phyloP scores from a whole-genome alignment of 2,113 vertebrate species.

The Elgaria multicarinata region DNA sequence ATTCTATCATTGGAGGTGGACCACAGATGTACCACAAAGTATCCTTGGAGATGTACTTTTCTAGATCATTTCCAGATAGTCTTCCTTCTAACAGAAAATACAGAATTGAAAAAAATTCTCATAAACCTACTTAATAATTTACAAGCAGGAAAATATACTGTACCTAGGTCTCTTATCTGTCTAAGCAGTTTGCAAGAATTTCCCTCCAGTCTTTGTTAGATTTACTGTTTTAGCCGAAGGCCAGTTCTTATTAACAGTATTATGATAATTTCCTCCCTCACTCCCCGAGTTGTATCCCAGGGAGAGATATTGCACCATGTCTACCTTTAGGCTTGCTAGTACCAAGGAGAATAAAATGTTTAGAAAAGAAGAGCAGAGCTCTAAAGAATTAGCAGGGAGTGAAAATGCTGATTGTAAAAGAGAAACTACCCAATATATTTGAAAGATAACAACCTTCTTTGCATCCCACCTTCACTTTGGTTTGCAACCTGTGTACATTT shows the following conservation, averaged over 20 bases:
- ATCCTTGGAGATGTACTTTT: constrained; percentile 77
- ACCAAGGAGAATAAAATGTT: neutral
- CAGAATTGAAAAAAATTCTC: neutral
- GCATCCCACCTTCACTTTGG: neutral
- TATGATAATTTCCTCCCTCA: neutral
- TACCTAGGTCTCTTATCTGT: neutral
- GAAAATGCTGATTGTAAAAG: neutral
- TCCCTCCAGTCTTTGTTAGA: neutral
- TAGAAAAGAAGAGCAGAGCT: neutral
- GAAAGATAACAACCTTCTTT: neutral
- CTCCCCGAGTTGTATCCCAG: neutral
- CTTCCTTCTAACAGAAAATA: constrained; percentile 83
- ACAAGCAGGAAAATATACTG: neutral
- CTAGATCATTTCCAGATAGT: constrained; percentile 84
- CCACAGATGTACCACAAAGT: constrained; percentile 95
- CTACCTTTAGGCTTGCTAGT: neutral
- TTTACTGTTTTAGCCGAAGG: neutral
- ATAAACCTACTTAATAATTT: neutral
- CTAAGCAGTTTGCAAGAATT: neutral
- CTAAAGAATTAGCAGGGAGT: neutral
- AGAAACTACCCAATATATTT: neutral
- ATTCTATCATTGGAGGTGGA: constrained; percentile 94
- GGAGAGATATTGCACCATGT: neutral
- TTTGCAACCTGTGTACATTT: neutral
- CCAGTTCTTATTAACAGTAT: neutral